These are phyloP conservation scores for Willowsia nigromaculata DNA, from an alignment of 2,888 invertebrate species.

Conservation along the genomic window DNA sequence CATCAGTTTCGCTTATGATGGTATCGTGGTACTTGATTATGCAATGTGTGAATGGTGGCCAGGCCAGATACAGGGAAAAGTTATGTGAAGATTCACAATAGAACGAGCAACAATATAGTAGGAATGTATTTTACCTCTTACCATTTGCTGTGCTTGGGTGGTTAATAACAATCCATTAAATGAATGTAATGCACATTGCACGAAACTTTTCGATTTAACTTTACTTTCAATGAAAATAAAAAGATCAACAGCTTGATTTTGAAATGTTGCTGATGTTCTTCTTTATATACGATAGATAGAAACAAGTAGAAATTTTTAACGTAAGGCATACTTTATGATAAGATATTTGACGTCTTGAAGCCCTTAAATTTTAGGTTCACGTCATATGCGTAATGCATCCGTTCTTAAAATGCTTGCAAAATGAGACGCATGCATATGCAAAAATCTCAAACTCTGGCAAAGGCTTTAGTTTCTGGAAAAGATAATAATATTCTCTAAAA, in stretches of 20 bases:
- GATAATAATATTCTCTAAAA: slow-evolving; percentile 1
- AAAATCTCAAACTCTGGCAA: not conserved
- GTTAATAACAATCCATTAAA: slow-evolving; percentile 39
- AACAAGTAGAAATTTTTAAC: not conserved
- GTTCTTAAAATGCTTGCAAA: no score
- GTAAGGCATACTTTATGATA: no score
- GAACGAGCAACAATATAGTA: slow-evolving; percentile 1
- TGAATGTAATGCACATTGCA: not conserved
- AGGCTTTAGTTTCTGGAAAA: not conserved
- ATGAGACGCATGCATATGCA: no score
- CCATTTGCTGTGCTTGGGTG: slow-evolving; percentile 55
- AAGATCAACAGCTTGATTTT: not conserved
- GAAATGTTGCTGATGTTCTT: slow-evolving; percentile 27
- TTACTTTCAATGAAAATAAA: slow-evolving; percentile 19
- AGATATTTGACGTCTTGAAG: no score
- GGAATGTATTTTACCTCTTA: not conserved
- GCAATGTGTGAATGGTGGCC: slow-evolving; percentile 15
- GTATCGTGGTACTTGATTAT: not conserved
- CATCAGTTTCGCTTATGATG: slow-evolving; percentile 15
- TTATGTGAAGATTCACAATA: slow-evolving; percentile 21
- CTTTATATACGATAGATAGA: not conserved
- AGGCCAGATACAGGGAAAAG: not conserved
- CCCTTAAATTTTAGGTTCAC: no score
- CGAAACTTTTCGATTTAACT: slow-evolving; percentile 11
- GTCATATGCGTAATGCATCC: no score